Evolutionary conservation across 2,797 vertebrate species (phyloP).

Genomic region (Rhinoraja longicauda): DNA sequence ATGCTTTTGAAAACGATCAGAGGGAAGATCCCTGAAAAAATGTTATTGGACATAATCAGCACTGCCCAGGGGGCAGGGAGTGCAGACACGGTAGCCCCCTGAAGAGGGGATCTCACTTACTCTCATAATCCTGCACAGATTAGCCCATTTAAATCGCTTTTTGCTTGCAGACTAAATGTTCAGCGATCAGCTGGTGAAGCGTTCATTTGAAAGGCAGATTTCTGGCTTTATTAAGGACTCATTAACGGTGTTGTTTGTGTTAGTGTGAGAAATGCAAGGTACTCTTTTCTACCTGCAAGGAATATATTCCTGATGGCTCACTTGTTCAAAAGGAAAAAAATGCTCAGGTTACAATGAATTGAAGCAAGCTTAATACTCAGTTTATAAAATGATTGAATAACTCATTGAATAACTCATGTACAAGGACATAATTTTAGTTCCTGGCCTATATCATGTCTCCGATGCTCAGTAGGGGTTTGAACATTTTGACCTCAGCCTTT

Average conservation of each 20-base stretch:
- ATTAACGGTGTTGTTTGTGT: not conserved
- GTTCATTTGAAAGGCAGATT: not conserved
- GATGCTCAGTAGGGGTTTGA: not conserved
- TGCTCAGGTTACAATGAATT: not conserved
- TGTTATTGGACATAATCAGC: not conserved
- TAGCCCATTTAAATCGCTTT: slow-evolving; percentile 29
- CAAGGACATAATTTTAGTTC: not conserved
- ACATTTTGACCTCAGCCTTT: not conserved
- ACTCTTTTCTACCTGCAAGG: not conserved
- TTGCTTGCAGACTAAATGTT: not conserved
- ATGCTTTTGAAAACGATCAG: not conserved
- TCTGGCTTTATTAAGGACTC: not conserved
- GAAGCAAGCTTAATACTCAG: not conserved
- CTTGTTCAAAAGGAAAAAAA: not conserved
- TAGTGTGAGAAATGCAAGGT: not conserved
- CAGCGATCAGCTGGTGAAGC: not conserved
- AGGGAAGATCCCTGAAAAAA: not conserved
- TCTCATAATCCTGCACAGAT: slow-evolving; percentile 3
- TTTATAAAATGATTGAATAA: not conserved
- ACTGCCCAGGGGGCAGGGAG: not conserved
- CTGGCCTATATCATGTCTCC: not conserved
- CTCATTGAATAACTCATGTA: not conserved
- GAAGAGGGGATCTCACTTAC: not conserved
- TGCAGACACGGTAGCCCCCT: slow-evolving; percentile 18
- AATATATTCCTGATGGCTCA: not conserved